phyloP scores from a whole-genome alignment of 2,113 vertebrate species.

The Falco punctatus region DNA sequence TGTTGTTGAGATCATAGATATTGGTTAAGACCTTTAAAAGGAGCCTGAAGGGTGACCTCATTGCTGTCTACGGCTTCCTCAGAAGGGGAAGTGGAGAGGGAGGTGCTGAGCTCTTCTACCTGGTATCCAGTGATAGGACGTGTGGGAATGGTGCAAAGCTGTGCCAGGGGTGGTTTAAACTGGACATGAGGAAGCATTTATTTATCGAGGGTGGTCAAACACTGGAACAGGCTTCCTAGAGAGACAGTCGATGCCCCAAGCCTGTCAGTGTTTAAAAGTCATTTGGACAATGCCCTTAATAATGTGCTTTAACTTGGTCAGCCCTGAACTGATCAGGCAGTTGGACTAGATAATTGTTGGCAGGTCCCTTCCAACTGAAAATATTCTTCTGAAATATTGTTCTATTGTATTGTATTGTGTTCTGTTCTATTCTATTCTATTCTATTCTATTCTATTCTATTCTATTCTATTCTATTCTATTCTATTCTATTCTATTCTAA shows the following conservation, averaged over 20 bases:
- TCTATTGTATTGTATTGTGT: not conserved
- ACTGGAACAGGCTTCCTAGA: not conserved
- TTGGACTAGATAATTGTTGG: not conserved
- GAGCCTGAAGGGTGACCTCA: not conserved
- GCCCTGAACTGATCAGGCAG: not conserved
- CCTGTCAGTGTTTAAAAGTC: not conserved
- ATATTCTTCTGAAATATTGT: not conserved
- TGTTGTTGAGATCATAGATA: not conserved
- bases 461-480: not conserved
- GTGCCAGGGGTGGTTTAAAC: not conserved
- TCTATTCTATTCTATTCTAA: not conserved
- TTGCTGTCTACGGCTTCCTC: not conserved
- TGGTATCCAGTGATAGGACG: fast-evolving
- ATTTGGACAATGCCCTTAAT: not conserved
- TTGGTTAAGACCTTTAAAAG: not conserved
- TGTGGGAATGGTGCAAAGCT: not conserved
- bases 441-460: not conserved
- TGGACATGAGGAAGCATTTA: not conserved
- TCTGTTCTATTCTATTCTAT: not conserved
- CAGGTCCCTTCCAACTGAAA: not conserved
- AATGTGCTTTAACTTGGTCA: not conserved
- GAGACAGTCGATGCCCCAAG: not conserved
- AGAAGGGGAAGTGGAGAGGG: not conserved
- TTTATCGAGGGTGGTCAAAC: fast-evolving
- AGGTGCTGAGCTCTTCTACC: not conserved